Evolutionary conservation across 2,888 invertebrate species (phyloP), one percentile per base, ranked within the genome.

Genomic region (Agapostemon virescens): DNA sequence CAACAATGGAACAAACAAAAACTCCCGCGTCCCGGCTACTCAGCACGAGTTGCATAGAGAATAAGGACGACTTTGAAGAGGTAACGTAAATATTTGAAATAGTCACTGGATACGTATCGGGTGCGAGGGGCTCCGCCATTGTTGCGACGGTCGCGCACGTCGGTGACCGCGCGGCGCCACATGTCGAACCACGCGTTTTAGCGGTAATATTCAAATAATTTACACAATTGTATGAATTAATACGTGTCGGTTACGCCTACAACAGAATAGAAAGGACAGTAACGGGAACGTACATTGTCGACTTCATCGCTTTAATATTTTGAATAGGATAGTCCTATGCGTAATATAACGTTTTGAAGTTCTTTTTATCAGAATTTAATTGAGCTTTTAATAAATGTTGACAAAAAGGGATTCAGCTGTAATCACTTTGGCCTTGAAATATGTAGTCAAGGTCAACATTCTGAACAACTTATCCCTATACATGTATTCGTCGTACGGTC

Each of bases 11-110:
- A 89, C 93, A 92, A 88, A 89, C 90, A 81, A 93, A 93, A 92
- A 86, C 92, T 86, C 90, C 91, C 84, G 88, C 92, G 86, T 96
- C 96, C 92, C 96, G 96, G 94, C 94, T 97, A 94, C 97, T 97
- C 94, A 94, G 95, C 94, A 96, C 96, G 93, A 95, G 96, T 92
- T 95, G 95, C 92, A 96, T 97, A 93, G 97, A 97, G 95, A 96
- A 95, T 94, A 97, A 96, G 95, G 97, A 97, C 94, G 97, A 97
- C 93, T 95, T 96, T 93, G 97, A 97, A 93, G 97, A 97, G 97
- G 97, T 97, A 96, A 95, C 93, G 92, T 92, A 88, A 89, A 90
- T 89, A 89, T 90, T 90, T 90, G 81, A 90, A 91, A 89, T 90
- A 89, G 86, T 90, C 89, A 86, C 89, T 90, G 89, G 86, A 89